Evolutionary conservation across 2,888 invertebrate species (phyloP), one percentile per base, ranked within the genome.

Genomic region (Orgyia antiqua): DNA sequence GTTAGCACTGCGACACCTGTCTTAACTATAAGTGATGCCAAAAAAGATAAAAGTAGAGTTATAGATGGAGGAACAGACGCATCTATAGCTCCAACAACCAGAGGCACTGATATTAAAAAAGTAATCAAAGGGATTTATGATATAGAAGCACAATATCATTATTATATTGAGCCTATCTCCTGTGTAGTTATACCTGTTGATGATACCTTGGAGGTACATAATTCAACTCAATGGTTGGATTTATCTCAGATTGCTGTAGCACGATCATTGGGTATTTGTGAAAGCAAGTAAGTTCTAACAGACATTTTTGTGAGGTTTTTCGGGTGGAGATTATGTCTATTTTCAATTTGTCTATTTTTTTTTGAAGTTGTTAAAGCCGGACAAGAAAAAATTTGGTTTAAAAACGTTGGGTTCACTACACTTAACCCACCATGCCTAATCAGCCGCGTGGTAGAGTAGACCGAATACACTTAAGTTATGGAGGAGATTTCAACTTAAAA

Each of bases 141-240:
- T 38, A 68, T 89, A 36, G 91, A 89, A 8, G 68, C 87, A 0
- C 94, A 94, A 58, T 94, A 92, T 60, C 94, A 94, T 66, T 93
- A 90, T 49, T 90, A 91, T 23, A 87, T 94, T 89, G 94, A 94
- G 59, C 89, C 92, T 0, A 88, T 92, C 7, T 76, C 87, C 0
- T 89, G 90, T 32, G 86, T 92, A 0, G 91, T 89, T 15, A 58
- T 91, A 3, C 94, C 94, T 0, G 76, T 87, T 1, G 94, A 94
- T 51, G 89, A 90, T 21, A 89, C 89, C 0, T 59, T 93, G 40
- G 90, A 93, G 31, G 89, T 94, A 0, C 88, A 88, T 49, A 83
- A 89, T 12, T 66, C 92, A 0, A 78, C 90, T 0, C 93, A 93
- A 48, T 91, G 89, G 88, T 88, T 91, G 58, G 91, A 92, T 35